phyloP scores from a whole-genome alignment of 1,140 invertebrate genomes.

The Euwallacea similis region DNA sequence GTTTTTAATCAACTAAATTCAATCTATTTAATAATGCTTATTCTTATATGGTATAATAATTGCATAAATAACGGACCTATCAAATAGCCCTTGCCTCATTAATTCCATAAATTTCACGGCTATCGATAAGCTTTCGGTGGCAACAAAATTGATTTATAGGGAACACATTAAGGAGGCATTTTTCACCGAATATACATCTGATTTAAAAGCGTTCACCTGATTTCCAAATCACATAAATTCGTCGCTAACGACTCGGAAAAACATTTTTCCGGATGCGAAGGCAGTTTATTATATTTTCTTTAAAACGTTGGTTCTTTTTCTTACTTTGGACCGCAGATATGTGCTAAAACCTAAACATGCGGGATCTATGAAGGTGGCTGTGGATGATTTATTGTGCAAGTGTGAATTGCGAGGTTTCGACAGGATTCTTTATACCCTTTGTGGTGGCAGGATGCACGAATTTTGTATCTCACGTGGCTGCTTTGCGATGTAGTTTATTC shows the following conservation, averaged over 20 bases:
- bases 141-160: neutral
- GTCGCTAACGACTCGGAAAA: conserved; percentile 32
- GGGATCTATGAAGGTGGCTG: conserved; percentile 18
- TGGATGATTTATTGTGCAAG: conserved; percentile 20
- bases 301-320: conserved; percentile 21
- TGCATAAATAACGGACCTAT: too few relatives aligned
- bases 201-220: conserved; percentile 29
- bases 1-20: too few relatives aligned
- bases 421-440: conserved; percentile 7
- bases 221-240: conserved; percentile 25
- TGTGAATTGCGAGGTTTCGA: conserved; percentile 15
- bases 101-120: too few relatives aligned
- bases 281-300: conserved; percentile 33
- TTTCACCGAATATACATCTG: conserved; percentile 25
- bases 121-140: conserved; percentile 11
- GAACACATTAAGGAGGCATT: conserved; percentile 19
- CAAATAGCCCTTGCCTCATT: too few relatives aligned
- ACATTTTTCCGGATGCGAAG: conserved; percentile 22
- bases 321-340: conserved; percentile 14
- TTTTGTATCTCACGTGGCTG: neutral
- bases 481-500: neutral
- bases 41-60: too few relatives aligned
- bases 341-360: conserved; percentile 21
- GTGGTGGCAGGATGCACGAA: neutral
- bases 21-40: too few relatives aligned